phyloP scores from a whole-genome alignment of 2,797 vertebrate genomes.

The Molossus alvarezi region DNA sequence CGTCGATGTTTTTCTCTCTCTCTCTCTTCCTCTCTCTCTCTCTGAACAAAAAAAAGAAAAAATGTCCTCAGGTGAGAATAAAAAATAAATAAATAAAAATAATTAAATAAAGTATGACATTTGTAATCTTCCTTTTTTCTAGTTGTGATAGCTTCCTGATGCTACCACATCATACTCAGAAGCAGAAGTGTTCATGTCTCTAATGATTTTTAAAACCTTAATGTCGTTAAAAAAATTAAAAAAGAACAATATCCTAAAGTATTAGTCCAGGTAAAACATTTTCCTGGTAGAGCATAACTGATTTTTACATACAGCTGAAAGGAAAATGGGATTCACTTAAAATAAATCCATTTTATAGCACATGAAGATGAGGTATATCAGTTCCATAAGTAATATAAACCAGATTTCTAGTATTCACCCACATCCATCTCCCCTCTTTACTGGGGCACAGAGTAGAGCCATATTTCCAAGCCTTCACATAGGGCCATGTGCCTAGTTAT shows the following conservation, averaged over 20 bases:
- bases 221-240: neutral
- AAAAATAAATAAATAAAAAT: no score
- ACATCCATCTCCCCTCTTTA: neutral
- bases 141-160: neutral
- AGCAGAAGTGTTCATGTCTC: neutral
- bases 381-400: neutral
- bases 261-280: neutral
- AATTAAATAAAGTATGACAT: no score
- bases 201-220: neutral
- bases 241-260: conserved; percentile 36
- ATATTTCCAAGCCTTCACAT: neutral
- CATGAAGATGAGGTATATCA: neutral
- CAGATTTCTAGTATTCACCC: neutral
- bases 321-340: conserved; percentile 42
- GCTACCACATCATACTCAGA: neutral
- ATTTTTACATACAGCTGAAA: conserved; percentile 68
- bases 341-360: conserved; percentile 35
- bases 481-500: neutral
- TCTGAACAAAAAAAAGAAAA: no score
- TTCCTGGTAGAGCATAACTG: conserved; percentile 9
- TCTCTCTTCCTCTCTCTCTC: no score
- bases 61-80: no score
- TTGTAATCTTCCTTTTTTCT: neutral
- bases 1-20: no score
- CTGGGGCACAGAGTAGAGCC: neutral